phyloP scores from a whole-genome alignment of 2,113 vertebrate genomes.

The Sinocyclocheilus maitianheensis region DNA sequence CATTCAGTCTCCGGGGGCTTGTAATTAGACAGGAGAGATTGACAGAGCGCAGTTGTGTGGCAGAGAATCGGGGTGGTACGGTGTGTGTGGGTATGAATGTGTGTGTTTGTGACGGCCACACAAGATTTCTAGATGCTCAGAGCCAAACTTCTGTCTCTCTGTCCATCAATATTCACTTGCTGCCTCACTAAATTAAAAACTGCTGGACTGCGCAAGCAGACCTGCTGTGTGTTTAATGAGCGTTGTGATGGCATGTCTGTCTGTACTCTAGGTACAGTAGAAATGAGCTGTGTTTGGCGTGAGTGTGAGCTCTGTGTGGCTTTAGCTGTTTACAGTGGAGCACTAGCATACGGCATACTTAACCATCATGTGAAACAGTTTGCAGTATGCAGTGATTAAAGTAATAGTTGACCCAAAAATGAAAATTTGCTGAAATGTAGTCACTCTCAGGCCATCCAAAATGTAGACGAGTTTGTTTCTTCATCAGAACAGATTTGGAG shows the following conservation, averaged over 20 bases:
- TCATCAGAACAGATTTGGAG: too few species aligned
- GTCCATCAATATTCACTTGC: conserved; percentile 29
- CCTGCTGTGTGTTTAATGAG: conserved; percentile 29
- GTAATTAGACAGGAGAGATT: conserved; percentile 22
- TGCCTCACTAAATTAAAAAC: conserved; percentile 1
- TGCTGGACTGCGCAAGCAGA: background rate
- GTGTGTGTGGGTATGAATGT: conserved; percentile 28
- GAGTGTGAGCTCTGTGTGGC: background rate
- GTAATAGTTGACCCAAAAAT: too few species aligned
- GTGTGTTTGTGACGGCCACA: conserved; percentile 16
- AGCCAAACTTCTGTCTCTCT: conserved; percentile 37
- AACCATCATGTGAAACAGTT: too few species aligned
- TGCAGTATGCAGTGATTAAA: too few species aligned
- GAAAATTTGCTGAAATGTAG: too few species aligned
- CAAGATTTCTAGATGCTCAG: background rate
- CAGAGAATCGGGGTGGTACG: background rate
- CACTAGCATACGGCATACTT: background rate
- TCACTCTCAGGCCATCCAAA: too few species aligned
- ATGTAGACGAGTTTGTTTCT: too few species aligned
- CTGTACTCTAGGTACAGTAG: conserved; percentile 27
- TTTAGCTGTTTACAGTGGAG: background rate
- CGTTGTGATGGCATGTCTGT: conserved; percentile 6
- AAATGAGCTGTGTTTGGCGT: conserved; percentile 11
- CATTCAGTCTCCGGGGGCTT: conserved; percentile 6
- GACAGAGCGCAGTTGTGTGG: conserved; percentile 15